A percentile compares a stretch with the other conserved stretches of the same genome.
These are phyloP conservation scores for Drosophila robusta DNA, from an alignment of 2,888 invertebrate genomes.

Conservation along the genomic window DNA sequence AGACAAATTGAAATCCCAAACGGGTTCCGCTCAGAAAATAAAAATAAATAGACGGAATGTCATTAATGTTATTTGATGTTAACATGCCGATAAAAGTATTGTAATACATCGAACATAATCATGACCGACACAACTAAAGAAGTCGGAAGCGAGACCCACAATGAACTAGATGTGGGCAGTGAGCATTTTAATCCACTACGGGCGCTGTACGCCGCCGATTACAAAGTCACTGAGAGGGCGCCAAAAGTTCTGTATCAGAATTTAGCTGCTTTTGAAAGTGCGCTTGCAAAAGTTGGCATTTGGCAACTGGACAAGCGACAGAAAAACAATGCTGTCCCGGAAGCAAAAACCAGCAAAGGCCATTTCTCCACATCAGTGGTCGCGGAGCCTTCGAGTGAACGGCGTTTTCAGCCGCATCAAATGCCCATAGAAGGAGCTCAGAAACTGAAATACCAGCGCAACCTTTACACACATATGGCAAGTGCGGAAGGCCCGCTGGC, in stretches of 20 bases:
- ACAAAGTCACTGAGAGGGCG: constrained; percentile 86
- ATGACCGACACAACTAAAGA: constrained; percentile 22
- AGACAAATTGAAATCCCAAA: too few species aligned
- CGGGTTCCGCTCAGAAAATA: too few species aligned
- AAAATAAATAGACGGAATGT: neutral
- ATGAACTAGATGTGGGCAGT: constrained; percentile 86
- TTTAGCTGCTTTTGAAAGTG: constrained; percentile 87
- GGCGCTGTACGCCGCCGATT: constrained; percentile 88
- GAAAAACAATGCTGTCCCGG: constrained; percentile 7
- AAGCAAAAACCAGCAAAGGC: neutral
- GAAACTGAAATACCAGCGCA: constrained; percentile 79
- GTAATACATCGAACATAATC: neutral
- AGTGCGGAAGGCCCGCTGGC: constrained; percentile 88
- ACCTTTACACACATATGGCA: constrained; percentile 85
- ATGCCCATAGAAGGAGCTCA: constrained; percentile 70
- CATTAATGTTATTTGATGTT: neutral
- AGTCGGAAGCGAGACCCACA: neutral
- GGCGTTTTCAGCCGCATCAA: constrained; percentile 86
- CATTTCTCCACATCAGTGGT: neutral
- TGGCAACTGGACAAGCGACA: constrained; percentile 71
- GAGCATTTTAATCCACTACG: constrained; percentile 89
- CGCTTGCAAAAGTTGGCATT: constrained; percentile 83
- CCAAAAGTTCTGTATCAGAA: constrained; percentile 89
- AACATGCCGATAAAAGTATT: neutral
- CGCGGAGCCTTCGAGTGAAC: constrained; percentile 12